Conservation (phyloP, 2,888 invertebrate genomes). For the Mythimna ferrago region DNA sequence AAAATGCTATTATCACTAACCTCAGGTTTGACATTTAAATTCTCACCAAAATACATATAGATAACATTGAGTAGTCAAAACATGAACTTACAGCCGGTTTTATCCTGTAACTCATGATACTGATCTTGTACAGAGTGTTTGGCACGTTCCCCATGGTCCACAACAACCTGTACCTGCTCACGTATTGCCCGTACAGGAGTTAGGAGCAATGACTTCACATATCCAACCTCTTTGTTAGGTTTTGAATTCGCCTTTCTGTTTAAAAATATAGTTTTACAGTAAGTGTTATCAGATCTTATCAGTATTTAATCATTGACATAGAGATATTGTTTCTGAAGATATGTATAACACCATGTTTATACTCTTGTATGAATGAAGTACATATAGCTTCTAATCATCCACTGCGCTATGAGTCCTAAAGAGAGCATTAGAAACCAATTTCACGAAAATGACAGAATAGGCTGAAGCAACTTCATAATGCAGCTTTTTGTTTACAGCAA, state of each 20-base stretch:
- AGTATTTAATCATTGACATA: constrained; percentile 19
- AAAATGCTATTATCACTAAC: too few species aligned
- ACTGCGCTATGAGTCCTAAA: too few species aligned
- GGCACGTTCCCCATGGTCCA: constrained; percentile 79
- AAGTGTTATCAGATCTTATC: constrained; percentile 29
- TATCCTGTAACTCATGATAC: constrained; percentile 79
- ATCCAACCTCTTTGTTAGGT: constrained; percentile 69
- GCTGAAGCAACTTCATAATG: neutral
- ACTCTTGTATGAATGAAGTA: neutral
- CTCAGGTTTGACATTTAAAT: neutral
- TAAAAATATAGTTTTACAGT: neutral
- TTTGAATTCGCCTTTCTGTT: constrained; percentile 73
- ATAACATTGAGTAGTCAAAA: neutral
- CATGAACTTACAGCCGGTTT: constrained; percentile 80
- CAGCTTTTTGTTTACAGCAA: neutral
- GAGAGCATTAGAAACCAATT: neutral
- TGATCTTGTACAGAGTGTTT: constrained; percentile 78
- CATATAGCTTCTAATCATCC: neutral
- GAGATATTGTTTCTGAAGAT: constrained; percentile 12
- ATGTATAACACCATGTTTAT: neutral
- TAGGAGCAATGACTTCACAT: constrained; percentile 73
- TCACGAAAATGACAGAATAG: neutral
- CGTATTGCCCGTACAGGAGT: constrained; percentile 79
- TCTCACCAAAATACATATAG: neutral
- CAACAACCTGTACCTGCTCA: constrained; percentile 78